Conservation (phyloP, 2,888 invertebrate species). For the Branchellion lobata region DNA sequence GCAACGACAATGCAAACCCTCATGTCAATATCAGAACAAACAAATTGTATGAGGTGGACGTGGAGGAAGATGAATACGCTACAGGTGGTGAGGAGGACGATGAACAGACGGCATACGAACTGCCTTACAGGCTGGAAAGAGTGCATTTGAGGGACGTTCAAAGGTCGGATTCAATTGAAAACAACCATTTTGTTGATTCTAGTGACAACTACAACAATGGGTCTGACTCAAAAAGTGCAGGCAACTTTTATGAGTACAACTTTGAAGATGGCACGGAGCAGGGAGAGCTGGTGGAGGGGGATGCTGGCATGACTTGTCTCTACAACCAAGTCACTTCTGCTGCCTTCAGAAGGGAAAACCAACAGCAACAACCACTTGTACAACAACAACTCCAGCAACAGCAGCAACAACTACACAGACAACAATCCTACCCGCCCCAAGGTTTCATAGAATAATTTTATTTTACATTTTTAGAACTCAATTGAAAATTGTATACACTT, state of each 20-base stretch:
- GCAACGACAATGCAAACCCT: no score
- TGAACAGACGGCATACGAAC: background rate
- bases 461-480: no score
- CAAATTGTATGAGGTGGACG: background rate
- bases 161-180: slow-evolving; percentile 1
- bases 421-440: background rate
- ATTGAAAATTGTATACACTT: no score
- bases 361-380: background rate
- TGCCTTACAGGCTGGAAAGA: background rate
- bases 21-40: background rate
- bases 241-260: slow-evolving; percentile 10
- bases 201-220: background rate
- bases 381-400: background rate
- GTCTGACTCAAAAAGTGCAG: background rate
- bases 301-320: background rate
- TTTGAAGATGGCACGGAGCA: background rate
- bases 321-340: background rate
- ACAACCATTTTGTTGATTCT: background rate
- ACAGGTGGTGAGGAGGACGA: background rate
- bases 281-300: background rate
- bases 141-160: background rate
- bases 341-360: background rate
- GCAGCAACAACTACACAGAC: background rate
- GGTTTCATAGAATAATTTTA: background rate
- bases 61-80: background rate